Conservation (phyloP, 2,888 invertebrate genomes). For the Hyposoter didymator region DNA sequence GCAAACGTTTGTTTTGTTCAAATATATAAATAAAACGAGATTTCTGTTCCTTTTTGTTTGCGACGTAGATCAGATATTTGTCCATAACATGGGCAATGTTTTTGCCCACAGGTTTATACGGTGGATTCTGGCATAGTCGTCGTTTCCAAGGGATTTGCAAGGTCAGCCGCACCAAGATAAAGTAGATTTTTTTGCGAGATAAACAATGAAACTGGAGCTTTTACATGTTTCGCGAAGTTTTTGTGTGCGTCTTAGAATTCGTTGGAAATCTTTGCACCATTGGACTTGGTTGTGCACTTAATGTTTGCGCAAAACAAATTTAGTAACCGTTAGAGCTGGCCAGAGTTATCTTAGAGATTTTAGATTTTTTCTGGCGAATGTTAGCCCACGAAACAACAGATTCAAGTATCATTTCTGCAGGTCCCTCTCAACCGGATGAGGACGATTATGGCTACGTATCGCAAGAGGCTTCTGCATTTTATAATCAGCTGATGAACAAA, state of each 20-base stretch:
- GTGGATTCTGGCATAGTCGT: constrained; percentile 72
- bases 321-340: constrained; percentile 31
- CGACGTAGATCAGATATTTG: constrained; percentile 57
- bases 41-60: constrained; percentile 38
- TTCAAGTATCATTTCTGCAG: constrained; percentile 73
- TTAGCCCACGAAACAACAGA: neutral
- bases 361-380: constrained; percentile 7
- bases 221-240: neutral
- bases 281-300: neutral
- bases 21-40: neutral
- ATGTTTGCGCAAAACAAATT: neutral
- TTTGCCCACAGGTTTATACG: constrained; percentile 77
- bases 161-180: constrained; percentile 71
- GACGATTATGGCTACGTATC: constrained; percentile 97
- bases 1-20: constrained; percentile 4
- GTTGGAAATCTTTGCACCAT: neutral
- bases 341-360: constrained; percentile 64
- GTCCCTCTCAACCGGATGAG: constrained; percentile 93
- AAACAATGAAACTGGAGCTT: neutral
- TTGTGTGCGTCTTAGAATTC: constrained; percentile 4
- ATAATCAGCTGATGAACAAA: constrained; percentile 94
- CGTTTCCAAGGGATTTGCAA: constrained; percentile 72
- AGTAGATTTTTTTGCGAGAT: constrained; percentile 50
- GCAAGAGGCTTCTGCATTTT: constrained; percentile 91
- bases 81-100: constrained; percentile 76